phyloP scores from a whole-genome alignment of 2,113 vertebrate species.

The Sylvia atricapilla region DNA sequence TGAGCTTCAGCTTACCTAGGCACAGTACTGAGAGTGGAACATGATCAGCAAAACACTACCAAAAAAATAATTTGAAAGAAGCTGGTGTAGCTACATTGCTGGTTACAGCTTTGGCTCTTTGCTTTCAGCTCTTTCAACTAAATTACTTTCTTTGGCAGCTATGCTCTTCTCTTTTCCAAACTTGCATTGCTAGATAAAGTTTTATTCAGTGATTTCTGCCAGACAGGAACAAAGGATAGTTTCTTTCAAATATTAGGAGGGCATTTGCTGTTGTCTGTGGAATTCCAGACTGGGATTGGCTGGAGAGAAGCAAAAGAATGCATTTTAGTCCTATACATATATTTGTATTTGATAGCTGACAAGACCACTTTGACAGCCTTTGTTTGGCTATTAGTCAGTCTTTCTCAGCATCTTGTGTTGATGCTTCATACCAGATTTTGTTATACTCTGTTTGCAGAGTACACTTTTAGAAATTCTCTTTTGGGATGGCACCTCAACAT shows the following conservation, averaged over 20 bases:
- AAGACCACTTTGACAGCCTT: not conserved
- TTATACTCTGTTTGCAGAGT: not conserved
- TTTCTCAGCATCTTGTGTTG: not conserved
- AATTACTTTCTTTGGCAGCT: not conserved
- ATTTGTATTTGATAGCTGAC: not conserved
- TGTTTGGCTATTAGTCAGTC: not conserved
- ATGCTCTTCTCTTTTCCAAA: not conserved
- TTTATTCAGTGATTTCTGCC: not conserved
- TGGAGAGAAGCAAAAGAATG: not conserved
- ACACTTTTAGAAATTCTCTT: not conserved
- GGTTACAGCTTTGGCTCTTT: not conserved
- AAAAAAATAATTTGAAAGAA: not conserved
- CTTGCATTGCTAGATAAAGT: not conserved
- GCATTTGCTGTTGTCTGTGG: not conserved
- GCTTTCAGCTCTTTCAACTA: not conserved
- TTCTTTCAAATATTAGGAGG: not conserved
- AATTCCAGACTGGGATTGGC: not conserved
- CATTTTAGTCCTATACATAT: not conserved
- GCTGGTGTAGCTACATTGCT: not conserved
- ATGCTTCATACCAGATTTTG: not conserved
- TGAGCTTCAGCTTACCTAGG: not conserved
- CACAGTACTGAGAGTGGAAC: not conserved
- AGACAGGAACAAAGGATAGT: not conserved
- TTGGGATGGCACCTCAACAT: not conserved
- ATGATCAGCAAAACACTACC: not conserved